Base-by-base conservation (phyloP, 92 coral and sea anemone species). In the Scolanthus callimorphus region DNA sequence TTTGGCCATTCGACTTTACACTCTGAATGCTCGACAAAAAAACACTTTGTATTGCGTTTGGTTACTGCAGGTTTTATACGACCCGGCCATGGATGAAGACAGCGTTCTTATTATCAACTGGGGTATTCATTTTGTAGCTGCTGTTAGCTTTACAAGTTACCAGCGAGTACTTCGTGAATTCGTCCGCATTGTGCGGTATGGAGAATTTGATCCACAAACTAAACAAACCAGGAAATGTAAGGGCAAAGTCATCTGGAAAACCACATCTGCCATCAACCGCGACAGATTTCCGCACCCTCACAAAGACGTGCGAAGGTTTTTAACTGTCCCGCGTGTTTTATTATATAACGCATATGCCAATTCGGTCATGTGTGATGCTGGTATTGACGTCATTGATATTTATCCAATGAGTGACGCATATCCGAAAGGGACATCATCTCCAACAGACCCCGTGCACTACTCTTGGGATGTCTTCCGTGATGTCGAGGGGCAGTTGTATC, bases 221-320 rank as follows among this genome's bases (percentile, higher is more conserved):
- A 63, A 50, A 13, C 6, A 55, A 43, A 60, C 46, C 23, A 62
- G 59, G 25, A 69, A 37, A 26, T 86, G 85, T 50, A 78, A 82
- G 51, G 95, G 90, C 0, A 65, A 63, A 37, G 70, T 90, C 17
- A 78, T 90, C 27, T 90, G 97, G 97, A 90, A 84, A 51, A 77
- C 97, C 30, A 81, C 97, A 2, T 81, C 97, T 31, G 97, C 97
- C 0, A 30, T 90, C 15, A 79, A 77, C 73, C 65, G 97, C 56
- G 87, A 90, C 20, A 68, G 97, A 64, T 90, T 69, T 39, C 90
- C 95, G 2, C 53, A 86, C 34, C 97, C 97, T n/a, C 97, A 86
- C 51, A 86, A 82, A 70, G 95, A 90, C 67, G 95, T 86, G 2
- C 76, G 95, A 1, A 81, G 97, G n/a, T 90, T 90, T 71, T 28